Conservation (phyloP, 2,113 vertebrate species). For the Marmota flaviventris region DNA sequence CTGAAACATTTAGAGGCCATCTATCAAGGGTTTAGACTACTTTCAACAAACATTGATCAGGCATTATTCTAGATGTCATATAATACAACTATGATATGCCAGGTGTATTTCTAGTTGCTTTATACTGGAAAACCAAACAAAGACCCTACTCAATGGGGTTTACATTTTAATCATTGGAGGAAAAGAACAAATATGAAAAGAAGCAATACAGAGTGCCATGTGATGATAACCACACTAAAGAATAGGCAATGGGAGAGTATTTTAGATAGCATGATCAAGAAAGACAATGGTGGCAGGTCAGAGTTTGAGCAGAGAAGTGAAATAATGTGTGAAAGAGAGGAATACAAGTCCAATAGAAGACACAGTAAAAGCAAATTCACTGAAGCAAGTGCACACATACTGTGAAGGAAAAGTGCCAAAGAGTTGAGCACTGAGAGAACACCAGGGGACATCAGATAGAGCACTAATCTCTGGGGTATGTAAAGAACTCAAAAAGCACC, state of each 20-base stretch:
- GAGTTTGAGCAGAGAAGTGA: neutral
- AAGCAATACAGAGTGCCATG: neutral
- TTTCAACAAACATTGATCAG: neutral
- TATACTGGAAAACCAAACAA: neutral
- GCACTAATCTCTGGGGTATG: too few relatives aligned
- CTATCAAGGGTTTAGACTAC: neutral
- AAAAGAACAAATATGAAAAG: neutral
- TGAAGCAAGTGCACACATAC: too few relatives aligned
- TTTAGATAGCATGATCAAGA: neutral
- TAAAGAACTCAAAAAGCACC: too few relatives aligned
- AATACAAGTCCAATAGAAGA: neutral
- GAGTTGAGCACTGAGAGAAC: neutral
- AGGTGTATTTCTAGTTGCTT: neutral
- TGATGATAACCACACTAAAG: neutral
- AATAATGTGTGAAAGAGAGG: neutral
- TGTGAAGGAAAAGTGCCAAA: neutral
- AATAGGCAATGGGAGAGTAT: neutral
- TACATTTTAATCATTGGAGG: neutral
- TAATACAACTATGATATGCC: neutral
- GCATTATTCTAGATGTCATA: neutral
- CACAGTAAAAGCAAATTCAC: neutral
- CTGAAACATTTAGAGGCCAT: neutral
- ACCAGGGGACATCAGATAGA: too few relatives aligned
- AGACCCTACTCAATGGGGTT: neutral
- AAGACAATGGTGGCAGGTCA: neutral